phyloP scores from a whole-genome alignment of 2,797 vertebrate genomes.

The Miichthys miiuy region DNA sequence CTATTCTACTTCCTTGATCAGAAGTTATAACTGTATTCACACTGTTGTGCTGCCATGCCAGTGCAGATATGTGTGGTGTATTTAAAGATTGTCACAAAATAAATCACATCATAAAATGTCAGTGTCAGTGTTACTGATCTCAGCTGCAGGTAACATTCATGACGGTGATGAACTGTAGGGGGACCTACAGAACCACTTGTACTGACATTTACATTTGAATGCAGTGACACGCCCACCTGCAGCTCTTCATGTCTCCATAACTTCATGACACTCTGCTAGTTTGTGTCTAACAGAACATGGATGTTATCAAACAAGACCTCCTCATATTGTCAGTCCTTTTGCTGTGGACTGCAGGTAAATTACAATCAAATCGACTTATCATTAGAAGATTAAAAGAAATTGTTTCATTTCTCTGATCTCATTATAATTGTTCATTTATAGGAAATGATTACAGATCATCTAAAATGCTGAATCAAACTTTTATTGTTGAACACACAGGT shows the following conservation, averaged over 20 bases:
- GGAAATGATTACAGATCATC: too few relatives aligned
- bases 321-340: neutral
- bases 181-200: neutral
- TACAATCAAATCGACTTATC: neutral
- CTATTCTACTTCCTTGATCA: too few relatives aligned
- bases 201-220: neutral
- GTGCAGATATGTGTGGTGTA: too few relatives aligned
- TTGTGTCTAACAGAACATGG: constrained; percentile 6
- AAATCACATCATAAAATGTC: too few relatives aligned
- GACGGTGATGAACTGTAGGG: neutral
- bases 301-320: neutral
- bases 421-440: too few relatives aligned
- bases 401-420: neutral
- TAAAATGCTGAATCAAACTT: neutral
- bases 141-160: neutral
- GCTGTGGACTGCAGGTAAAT: constrained; percentile 29
- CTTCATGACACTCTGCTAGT: neutral
- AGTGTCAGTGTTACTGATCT: too few relatives aligned
- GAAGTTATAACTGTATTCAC: too few relatives aligned
- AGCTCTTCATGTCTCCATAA: neutral
- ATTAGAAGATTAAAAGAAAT: too few relatives aligned
- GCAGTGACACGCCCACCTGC: neutral
- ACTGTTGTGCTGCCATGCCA: too few relatives aligned
- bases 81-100: too few relatives aligned
- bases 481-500: neutral